phyloP scores from a whole-genome alignment of 1,140 invertebrate species.

The Papilio xuthus region DNA sequence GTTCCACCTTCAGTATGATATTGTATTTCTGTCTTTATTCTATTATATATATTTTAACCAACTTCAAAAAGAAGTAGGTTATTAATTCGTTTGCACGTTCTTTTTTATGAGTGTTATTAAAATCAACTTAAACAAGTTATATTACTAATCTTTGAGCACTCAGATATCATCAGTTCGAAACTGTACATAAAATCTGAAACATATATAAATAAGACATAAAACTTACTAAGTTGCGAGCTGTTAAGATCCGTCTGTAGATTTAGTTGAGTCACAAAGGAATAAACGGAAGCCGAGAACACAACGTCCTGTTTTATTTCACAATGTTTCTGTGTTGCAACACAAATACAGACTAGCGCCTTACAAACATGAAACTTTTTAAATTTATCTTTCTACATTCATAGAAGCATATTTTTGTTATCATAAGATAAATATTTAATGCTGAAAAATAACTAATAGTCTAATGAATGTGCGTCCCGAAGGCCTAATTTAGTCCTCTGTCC shows the following conservation, averaged over 20 bases:
- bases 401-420: neutral
- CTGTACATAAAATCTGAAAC: slow-evolving; percentile 14
- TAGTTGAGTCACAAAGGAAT: slow-evolving; percentile 22
- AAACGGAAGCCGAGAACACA: slow-evolving; percentile 18
- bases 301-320: slow-evolving; percentile 7
- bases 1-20: no score
- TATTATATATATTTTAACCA: no score
- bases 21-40: no score
- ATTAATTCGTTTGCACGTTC: no score
- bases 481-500: no score
- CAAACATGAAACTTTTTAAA: slow-evolving; percentile 1
- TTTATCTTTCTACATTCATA: neutral
- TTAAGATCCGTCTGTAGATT: slow-evolving; percentile 21
- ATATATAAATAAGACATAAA: slow-evolving; percentile 13
- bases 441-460: no score
- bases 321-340: slow-evolving; percentile 9
- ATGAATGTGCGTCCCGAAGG: no score
- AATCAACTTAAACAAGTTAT: neutral
- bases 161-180: neutral
- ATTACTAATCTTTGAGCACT: neutral
- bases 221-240: slow-evolving; percentile 8
- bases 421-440: neutral
- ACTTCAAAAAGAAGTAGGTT: no score
- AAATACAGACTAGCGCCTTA: neutral
- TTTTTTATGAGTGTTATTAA: no score